phyloP scores from a whole-genome alignment of 2,113 vertebrate genomes.

The Orthonyx spaldingii region DNA sequence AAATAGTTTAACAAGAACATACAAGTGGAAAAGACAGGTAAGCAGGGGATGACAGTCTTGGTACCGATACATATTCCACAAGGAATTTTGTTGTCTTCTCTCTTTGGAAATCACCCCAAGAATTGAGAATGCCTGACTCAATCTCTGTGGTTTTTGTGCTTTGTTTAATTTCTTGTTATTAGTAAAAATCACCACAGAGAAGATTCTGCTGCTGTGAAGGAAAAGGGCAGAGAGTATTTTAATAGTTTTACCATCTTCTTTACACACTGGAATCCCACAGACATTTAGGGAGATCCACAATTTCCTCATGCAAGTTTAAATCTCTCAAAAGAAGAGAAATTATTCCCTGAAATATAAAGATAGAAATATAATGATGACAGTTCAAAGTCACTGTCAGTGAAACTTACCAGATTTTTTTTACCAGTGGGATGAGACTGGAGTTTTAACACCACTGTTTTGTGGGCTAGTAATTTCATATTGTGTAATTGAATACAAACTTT shows the following conservation, averaged over 20 bases:
- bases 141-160: neutral
- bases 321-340: neutral
- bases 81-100: neutral
- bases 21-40: accelerated
- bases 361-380: neutral
- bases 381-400: neutral
- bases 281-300: neutral
- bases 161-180: neutral
- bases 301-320: neutral
- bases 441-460: neutral
- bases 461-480: neutral
- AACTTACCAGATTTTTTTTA: neutral
- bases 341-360: neutral
- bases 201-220: neutral
- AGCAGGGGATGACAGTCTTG: neutral
- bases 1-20: neutral
- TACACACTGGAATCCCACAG: neutral
- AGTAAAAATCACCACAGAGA: neutral
- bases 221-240: neutral
- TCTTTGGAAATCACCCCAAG: neutral
- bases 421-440: neutral
- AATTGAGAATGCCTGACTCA: neutral
- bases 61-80: accelerated
- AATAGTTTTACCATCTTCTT: neutral
- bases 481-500: neutral